phyloP scores from a whole-genome alignment of 2,797 vertebrate genomes.

The Enteromius thamalakanensis region DNA sequence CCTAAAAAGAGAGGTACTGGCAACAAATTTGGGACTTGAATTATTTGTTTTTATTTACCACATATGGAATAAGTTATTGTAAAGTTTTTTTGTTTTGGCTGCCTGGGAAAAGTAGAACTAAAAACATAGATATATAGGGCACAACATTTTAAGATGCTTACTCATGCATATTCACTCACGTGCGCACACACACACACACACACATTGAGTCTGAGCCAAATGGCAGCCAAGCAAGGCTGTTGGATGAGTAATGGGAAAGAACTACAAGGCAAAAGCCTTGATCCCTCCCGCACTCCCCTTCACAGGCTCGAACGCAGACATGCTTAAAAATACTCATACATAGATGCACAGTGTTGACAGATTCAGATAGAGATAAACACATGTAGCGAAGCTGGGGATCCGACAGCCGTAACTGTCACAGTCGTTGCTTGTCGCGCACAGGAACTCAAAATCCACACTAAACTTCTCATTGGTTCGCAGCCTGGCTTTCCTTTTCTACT shows the following conservation, averaged over 20 bases:
- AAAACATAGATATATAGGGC: conserved; percentile 36
- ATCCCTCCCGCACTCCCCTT: conserved; percentile 2
- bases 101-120: background rate
- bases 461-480: conserved; percentile 39
- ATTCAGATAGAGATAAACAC: conserved; percentile 71
- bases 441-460: conserved; percentile 35
- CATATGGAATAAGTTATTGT: conserved; percentile 35
- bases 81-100: conserved; percentile 14
- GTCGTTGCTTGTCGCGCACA: conserved; percentile 41
- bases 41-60: conserved; percentile 53
- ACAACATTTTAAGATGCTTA: conserved; percentile 37
- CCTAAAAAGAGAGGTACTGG: conserved; percentile 64
- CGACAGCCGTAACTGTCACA: conserved; percentile 62
- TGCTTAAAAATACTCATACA: conserved; percentile 61
- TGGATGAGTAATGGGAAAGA: conserved; percentile 57
- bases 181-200: conserved; percentile 19
- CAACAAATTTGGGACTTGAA: conserved; percentile 60
- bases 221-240: conserved; percentile 46
- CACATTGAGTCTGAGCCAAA: conserved; percentile 31
- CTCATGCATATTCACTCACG: conserved; percentile 24
- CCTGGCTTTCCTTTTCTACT: conserved; percentile 70
- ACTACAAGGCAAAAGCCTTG: conserved; percentile 46
- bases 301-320: conserved; percentile 22
- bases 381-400: conserved; percentile 61
- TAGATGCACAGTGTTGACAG: conserved; percentile 73